Evolutionary conservation across 2,797 vertebrate genomes (phyloP).

Genomic region (Eurystomus glaucurus): DNA sequence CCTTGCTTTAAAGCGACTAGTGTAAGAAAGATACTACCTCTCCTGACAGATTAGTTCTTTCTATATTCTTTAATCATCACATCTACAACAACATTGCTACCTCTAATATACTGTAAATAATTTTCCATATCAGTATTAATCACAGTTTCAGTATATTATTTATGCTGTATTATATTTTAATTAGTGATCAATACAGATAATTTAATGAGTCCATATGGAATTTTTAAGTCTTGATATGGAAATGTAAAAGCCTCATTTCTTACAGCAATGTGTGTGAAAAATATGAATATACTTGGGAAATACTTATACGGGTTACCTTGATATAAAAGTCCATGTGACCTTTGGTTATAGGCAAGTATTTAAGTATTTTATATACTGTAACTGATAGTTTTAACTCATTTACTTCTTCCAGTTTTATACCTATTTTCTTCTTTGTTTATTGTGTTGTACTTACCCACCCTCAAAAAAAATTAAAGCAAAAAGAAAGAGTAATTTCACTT

Average conservation of each 20-base stretch:
- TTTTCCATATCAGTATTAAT: background rate
- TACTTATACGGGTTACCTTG: background rate
- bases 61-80: background rate
- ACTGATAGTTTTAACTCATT: background rate
- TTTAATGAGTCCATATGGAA: background rate
- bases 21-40: background rate
- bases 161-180: background rate
- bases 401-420: background rate
- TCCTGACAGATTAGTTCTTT: background rate
- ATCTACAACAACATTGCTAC: background rate
- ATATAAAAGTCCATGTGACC: background rate
- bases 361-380: background rate
- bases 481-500: conserved; percentile 12
- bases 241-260: background rate
- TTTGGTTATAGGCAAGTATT: background rate
- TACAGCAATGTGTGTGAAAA: background rate
- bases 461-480: background rate
- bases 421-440: background rate
- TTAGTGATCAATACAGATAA: background rate
- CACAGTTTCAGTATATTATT: background rate
- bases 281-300: background rate
- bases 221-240: background rate
- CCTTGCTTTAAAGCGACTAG: background rate
- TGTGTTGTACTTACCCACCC: background rate
- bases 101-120: background rate